Evolutionary conservation across 2,113 vertebrate genomes (phyloP), one percentile per base, ranked within the genome.

Genomic region (Colaptes auratus): DNA sequence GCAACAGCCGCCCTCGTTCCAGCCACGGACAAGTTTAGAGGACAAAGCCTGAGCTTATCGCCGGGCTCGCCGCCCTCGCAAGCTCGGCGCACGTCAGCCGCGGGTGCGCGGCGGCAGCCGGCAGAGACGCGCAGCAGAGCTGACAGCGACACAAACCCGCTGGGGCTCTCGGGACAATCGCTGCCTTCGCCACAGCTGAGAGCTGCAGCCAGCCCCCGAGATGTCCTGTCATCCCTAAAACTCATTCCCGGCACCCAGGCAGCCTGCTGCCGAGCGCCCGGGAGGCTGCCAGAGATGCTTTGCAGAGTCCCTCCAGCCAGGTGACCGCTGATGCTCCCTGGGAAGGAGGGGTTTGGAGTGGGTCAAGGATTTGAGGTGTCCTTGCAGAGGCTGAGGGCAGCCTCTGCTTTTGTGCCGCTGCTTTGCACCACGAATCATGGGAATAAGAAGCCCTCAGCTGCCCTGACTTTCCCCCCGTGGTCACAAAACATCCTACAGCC

Each of bases 241-340:
- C 12, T 25, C 50, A 25, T 52, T 52, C 50, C 81, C 10, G 35
- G 69, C 17, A 64, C 60, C 44, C 0, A 4, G 12, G 0, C 31
- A 30, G 59, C 46, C 73, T 2, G 14, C 69, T 46, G 60, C 71
- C 65, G 2, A 64, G 50, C 23, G 3, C 5, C 61, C 2, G 8
- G 2, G n/a, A 17, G 39, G 7, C 7, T 42, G 11, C n/a, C n/a
- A 14, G 10, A 13, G 6, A 21, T 1, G 52, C 69, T 44, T 5
- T 1, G 0, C 17, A 3, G 15, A 8, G 74, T 8, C 31, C 30
- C 56, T 42, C 23, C 39, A 7, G 55, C 64, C 39, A 0, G 23
- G 42, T 2, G 1, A 2, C 0, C 2, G 3, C 18, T 31, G 82
- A 76, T 0, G 11, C 30, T 21, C 12, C 42, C 35, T 2, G 7